Percentiles rank a stretch among this genome's conserved stretches.
Conservation (phyloP, 1,140 invertebrate genomes). For the Trichonephila clavata region DNA sequence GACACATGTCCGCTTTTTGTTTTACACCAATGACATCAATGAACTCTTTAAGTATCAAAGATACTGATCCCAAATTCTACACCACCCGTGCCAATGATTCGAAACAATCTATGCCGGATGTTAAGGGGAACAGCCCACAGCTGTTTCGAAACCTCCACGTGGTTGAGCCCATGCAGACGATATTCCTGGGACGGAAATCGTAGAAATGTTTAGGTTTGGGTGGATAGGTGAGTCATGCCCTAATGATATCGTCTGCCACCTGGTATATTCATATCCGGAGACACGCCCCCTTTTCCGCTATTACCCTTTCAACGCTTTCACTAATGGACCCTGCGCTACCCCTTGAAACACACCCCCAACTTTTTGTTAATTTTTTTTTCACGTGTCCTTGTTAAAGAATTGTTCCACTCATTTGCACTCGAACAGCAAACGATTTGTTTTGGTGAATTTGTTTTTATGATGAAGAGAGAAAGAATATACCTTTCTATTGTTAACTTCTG, state of each 20-base stretch:
- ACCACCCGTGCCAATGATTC: background rate
- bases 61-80: too few relatives aligned
- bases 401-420: background rate
- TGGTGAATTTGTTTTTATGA: too few relatives aligned
- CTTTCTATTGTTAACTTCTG: too few relatives aligned
- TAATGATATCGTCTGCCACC: conserved; percentile 67
- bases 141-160: background rate
- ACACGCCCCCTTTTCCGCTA: conserved; percentile 40
- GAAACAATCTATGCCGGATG: background rate
- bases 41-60: too few relatives aligned
- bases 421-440: background rate
- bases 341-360: conserved; percentile 8
- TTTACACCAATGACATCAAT: too few relatives aligned
- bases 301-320: conserved; percentile 21
- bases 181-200: conserved; percentile 47
- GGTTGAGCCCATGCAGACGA: background rate
- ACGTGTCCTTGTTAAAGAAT: background rate
- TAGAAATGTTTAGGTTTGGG: conserved; percentile 62
- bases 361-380: background rate
- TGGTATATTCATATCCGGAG: conserved; percentile 49
- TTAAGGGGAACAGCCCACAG: background rate
- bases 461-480: too few relatives aligned
- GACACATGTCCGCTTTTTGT: too few relatives aligned
- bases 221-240: conserved; percentile 56
- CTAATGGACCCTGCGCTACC: conserved; percentile 7